Evolutionary conservation across 2,113 vertebrate genomes (phyloP), one percentile per base, ranked within the genome.

Genomic region (Rana temporaria): DNA sequence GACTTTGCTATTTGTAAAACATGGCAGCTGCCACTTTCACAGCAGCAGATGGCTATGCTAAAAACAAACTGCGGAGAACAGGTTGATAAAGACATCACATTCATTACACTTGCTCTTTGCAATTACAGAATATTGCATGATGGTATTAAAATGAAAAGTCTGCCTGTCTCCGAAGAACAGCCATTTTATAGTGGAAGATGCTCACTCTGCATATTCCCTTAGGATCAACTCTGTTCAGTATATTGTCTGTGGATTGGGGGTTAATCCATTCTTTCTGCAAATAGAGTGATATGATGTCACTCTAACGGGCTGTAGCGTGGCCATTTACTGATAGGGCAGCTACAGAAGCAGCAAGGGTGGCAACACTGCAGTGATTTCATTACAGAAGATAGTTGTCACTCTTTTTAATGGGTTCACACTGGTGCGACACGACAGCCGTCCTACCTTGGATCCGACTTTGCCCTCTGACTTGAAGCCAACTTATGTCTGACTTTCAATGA

Each of bases 11-110:
- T 89, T 88, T 88, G 88, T 86, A 78, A 87, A 88, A 88, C 85
- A 85, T 74, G 88, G 89, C 89, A 90, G 87, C 90, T 89, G 89
- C 84, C 87, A 87, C 82, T 91, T 88, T 88, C 0, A 0, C 69
- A 81, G 82, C 32, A 90, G 87, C 91, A 90, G 92, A 90, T 86
- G 87, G 87, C 68, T 42, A 72, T 63, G 86, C 90, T 87, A 88
- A 90, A 91, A 89, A 85, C 80, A 85, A 85, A 86, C 85, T 84
- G 81, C 84, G 17, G 15, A 48, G 82, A 91, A 87, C 86, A 87
- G 90, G 90, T 82, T 90, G 87, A 81, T 86, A 85, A 85, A 88
- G 91, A 87, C 85, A 84, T 74, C 84, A 17, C 86, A 0, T 16
- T 89, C 88, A 84, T 88, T 85, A 84, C 80, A 24, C 84, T 87